Evolutionary conservation across 2,113 vertebrate species (phyloP).

Genomic region (Maccullochella peelii): DNA sequence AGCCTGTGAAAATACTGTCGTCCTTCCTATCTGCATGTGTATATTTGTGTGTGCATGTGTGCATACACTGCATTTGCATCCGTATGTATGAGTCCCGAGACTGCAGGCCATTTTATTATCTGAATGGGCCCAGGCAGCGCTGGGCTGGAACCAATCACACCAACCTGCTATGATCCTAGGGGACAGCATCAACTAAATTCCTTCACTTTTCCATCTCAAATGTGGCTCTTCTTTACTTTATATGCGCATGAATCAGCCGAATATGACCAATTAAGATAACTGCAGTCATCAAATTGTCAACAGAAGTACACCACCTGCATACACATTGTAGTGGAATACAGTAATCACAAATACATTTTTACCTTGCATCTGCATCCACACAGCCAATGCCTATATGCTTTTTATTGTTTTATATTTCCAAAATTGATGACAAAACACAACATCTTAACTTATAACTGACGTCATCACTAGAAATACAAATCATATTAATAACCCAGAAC

Average conservation of each 20-base stretch:
- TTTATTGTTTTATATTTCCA: slow-evolving; percentile 23
- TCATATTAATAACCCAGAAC: neutral
- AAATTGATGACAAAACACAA: slow-evolving; percentile 7
- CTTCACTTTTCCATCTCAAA: slow-evolving; percentile 67
- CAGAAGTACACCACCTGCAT: slow-evolving; percentile 45
- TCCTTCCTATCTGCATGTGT: slow-evolving; percentile 55
- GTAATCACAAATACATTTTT: slow-evolving; percentile 4
- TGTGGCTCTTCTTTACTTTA: slow-evolving; percentile 69
- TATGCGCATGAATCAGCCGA: slow-evolving; percentile 73
- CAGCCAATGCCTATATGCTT: neutral
- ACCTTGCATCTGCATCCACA: slow-evolving; percentile 5
- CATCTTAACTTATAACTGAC: neutral
- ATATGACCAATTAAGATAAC: slow-evolving; percentile 63
- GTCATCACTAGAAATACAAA: slow-evolving; percentile 2
- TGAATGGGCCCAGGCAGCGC: slow-evolving; percentile 80
- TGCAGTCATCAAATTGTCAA: slow-evolving; percentile 59
- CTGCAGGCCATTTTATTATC: slow-evolving; percentile 82
- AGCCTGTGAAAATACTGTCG: slow-evolving; percentile 58
- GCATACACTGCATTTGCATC: slow-evolving; percentile 66
- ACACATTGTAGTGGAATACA: slow-evolving; percentile 13
- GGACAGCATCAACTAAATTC: slow-evolving; percentile 70
- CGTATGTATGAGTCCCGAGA: slow-evolving; percentile 68
- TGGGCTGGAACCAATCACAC: slow-evolving; percentile 82
- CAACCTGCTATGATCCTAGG: slow-evolving; percentile 77
- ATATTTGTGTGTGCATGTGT: slow-evolving; percentile 54